Conservation (phyloP, 1,140 invertebrate genomes). For the Ruditapes philippinarum region DNA sequence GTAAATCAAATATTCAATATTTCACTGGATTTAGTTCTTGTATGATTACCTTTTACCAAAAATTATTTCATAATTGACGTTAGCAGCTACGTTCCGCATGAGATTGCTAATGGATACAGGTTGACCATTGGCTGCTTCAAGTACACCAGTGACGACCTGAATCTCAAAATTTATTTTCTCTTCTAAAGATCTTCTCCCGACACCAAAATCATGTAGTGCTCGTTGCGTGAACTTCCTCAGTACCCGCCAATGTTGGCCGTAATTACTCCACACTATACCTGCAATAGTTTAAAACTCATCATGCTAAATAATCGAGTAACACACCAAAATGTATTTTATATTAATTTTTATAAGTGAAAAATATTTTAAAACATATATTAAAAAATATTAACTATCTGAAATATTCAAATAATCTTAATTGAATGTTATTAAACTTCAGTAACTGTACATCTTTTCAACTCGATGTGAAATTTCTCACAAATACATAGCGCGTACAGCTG, state of each 20-base stretch:
- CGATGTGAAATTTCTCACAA: no score
- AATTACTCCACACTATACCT: not conserved
- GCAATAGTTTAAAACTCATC: not conserved
- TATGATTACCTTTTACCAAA: slow-evolving; percentile 47
- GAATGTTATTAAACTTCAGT: no score
- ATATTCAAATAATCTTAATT: no score
- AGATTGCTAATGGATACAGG: not conserved
- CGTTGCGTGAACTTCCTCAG: slow-evolving; percentile 18
- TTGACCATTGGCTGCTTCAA: slow-evolving; percentile 39
- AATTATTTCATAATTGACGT: slow-evolving; percentile 21
- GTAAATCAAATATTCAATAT: no score
- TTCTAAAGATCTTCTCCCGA: slow-evolving; percentile 31
- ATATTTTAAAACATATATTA: no score
- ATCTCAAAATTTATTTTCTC: slow-evolving; percentile 33
- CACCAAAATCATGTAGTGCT: slow-evolving; percentile 31
- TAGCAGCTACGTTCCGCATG: not conserved
- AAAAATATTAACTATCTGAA: no score
- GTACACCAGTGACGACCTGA: slow-evolving; percentile 36
- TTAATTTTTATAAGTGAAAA: not conserved
- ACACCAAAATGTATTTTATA: no score
- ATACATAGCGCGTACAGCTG: no score
- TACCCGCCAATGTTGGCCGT: not conserved
- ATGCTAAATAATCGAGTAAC: no score
- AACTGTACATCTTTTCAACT: no score
- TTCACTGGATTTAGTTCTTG: no score